Base-by-base conservation (phyloP, 2,888 invertebrate species). In the Elaeidobius kamerunicus region DNA sequence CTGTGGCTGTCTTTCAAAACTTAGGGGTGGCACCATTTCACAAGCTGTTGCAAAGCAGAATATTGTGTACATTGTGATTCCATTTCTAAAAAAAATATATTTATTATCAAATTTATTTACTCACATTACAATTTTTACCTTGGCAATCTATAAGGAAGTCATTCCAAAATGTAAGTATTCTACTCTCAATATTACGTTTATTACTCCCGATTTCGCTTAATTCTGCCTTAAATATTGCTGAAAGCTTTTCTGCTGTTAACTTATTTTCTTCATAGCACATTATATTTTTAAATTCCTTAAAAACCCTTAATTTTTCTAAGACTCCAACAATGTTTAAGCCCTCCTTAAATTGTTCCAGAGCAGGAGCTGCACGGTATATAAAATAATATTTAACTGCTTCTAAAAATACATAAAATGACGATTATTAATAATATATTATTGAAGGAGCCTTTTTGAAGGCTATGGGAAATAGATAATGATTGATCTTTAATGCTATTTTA, bases 261-360 rank as follows among this genome's bases (percentile, higher is more conserved):
- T 32, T 40, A 46, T 46, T 32, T n/a, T n/a, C n/a, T 14, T 35
- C 38, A 20, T 30, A 52, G 17, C 45, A 47, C 46, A 52, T 40
- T 40, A 52, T 36, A 16, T 46, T n/a, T 47, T 46, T 46, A 47
- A 52, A 52, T 52, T 46, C 46, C 14, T 47, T 52, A 39, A 46
- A 52, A 15, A 14, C 16, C 32, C 40, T 52, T 18, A 52, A 44
- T 41, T 46, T 52, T n/a, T 52, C 46, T 32, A 46, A 47, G 18
- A 46, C 20, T 40, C 52, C 46, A 19, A 46, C 27, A 23, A 40
- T 52, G 35, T 52, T 52, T 32, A 52, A 16, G 11, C 52, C 45
- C 32, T 52, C 41, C 40, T 36, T 46, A 46, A 52, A 52, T 47
- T 52, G 52, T 1, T 46, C 30, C 19, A 52, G 20, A 7, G 52